Evolutionary conservation across 2,797 vertebrate genomes (phyloP), one percentile per base, ranked within the genome.

Genomic region (Aselliscus stoliczkanus): DNA sequence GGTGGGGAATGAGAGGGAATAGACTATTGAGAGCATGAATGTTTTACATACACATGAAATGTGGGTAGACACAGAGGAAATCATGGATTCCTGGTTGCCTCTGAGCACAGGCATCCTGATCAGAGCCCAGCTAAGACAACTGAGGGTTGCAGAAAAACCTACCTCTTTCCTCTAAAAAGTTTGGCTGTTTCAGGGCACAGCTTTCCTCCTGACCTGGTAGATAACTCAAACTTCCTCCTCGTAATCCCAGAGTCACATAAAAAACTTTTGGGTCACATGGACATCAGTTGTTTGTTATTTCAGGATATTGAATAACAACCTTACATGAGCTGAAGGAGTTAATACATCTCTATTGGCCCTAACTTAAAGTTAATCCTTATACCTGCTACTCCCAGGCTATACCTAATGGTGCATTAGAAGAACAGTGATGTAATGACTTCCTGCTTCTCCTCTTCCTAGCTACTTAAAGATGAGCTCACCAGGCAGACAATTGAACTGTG

Each of bases 391-490:
- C 17, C 4, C 14, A 29, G 7, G 25, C 20, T 62, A 10, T 87
- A 50, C 7, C 52, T 29, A 64, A 56, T n/a, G 27, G 8, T 70
- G n/a, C 29, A 31, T 83, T 94, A 73, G 58, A 58, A 37, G 27
- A 42, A 31, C 5, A 10, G 21, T 56, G 37, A 84, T 76, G 3
- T 56, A 65, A 69, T 42, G 42, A 60, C 23, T 86, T 56, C 73
- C 85, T 58, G 12, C 64, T 50, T 88, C 52, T 62, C 21, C 58
- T 37, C 64, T 87, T 85, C 80, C 39, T 56, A 21, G 20, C 47
- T 60, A 39, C 65, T 96, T 67, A 87, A 18, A 56, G 84, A 89
- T 83, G 79, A 84, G 29, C 64, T 95, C 52, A 54, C 60, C 52
- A 23, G 23, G 15, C 56, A 27, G 13, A 23, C 84, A 81, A 84